A percentile compares a stretch with the other conserved stretches of the same genome.
phyloP scores from a whole-genome alignment of 2,113 vertebrate genomes.

The Siniperca chuatsi region DNA sequence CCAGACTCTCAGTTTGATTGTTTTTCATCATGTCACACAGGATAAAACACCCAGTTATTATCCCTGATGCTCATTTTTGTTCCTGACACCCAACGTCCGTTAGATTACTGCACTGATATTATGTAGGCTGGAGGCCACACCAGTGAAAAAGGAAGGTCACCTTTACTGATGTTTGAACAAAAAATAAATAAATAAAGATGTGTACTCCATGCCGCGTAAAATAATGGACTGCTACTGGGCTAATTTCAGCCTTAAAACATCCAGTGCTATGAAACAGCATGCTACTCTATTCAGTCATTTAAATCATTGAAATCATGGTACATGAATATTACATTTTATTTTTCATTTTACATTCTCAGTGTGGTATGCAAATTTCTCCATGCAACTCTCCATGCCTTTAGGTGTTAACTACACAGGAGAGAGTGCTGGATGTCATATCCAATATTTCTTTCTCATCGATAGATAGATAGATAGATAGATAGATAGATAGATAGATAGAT shows the following conservation, averaged over 20 bases:
- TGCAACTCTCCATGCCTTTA: constrained; percentile 5
- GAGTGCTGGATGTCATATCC: constrained; percentile 20
- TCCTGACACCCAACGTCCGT: constrained; percentile 47
- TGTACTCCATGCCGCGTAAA: constrained; percentile 78
- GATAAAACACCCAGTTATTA: constrained; percentile 64
- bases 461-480: background rate
- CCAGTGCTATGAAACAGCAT: constrained; percentile 67
- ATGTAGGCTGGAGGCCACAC: constrained; percentile 68
- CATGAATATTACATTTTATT: constrained; percentile 78
- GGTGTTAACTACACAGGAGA: constrained; percentile 16
- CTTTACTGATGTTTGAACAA: constrained; percentile 74
- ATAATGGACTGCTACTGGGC: constrained; percentile 84
- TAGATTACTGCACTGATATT: constrained; percentile 64
- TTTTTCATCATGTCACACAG: constrained; percentile 58
- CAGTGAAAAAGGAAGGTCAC: constrained; percentile 82
- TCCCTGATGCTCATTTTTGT: constrained; percentile 52
- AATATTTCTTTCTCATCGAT: background rate
- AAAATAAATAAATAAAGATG: constrained; percentile 69
- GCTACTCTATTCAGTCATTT: constrained; percentile 67
- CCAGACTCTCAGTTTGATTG: constrained; percentile 37
- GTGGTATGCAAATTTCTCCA: constrained; percentile 31
- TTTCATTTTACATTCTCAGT: constrained; percentile 43
- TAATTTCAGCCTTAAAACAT: constrained; percentile 85
- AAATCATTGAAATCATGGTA: constrained; percentile 54
- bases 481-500: constrained; percentile 15